Evolutionary conservation across 2,888 invertebrate species (phyloP).

Genomic region (Apodemia mormo): DNA sequence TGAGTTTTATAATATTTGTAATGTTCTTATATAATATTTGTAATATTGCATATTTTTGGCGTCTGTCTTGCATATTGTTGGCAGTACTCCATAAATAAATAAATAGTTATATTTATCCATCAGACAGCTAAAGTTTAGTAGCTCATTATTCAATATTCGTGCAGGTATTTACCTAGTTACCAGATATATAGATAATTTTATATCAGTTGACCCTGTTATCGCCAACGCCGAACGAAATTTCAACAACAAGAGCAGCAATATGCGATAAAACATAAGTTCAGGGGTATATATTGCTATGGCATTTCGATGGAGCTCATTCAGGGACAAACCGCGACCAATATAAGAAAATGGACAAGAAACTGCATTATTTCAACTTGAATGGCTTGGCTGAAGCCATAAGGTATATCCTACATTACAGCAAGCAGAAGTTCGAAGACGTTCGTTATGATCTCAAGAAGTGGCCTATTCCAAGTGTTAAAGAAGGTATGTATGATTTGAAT

Average conservation of each 20-base stretch:
- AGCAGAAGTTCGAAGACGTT: constrained; percentile 62
- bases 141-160: neutral
- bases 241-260: neutral
- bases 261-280: neutral
- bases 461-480: constrained; percentile 55
- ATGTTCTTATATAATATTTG: no score
- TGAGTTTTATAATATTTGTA: no score
- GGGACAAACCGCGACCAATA: constrained; percentile 15
- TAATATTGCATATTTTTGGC: no score
- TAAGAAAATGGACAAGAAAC: constrained; percentile 36
- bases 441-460: constrained; percentile 49
- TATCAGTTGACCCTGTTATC: constrained; percentile 8
- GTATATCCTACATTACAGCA: constrained; percentile 63
- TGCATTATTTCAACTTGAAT: constrained; percentile 41
- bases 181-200: neutral
- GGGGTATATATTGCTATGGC: neutral
- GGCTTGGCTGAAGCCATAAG: constrained; percentile 59
- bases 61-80: no score
- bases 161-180: constrained; percentile 6
- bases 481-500: constrained; percentile 48
- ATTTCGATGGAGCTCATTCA: constrained; percentile 5
- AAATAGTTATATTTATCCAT: no score
- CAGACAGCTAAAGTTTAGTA: neutral
- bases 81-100: no score
- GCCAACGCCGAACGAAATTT: neutral